Base-by-base conservation (phyloP, 2,797 vertebrate genomes). In the Streptopelia turtur region DNA sequence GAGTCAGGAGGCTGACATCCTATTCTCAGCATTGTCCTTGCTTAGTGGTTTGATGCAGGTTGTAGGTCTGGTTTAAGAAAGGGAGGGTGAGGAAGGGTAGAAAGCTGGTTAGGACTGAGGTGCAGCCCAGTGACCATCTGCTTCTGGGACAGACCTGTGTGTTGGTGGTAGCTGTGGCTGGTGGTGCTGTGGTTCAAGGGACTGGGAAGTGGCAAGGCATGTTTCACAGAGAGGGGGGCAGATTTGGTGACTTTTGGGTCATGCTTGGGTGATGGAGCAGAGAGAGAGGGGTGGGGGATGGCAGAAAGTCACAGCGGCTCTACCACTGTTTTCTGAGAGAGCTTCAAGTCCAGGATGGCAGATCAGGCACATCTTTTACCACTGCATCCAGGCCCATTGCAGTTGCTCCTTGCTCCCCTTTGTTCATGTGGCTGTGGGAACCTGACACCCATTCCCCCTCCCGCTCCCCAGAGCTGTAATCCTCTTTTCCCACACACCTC, bases 401-500 rank as follows among this genome's bases (percentile, higher is more conserved):
- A 65, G 57, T 37, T 81, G 41, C 24, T 81, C 49, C 65, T 50
- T 6, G 16, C 27, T 90, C 43, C 41, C 15, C 35, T 94, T 50
- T 76, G 57, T 93, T 93, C 1, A 0, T 0, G 2, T 89, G 82
- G 70, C 60, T 96, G 71, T 94, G 96, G 76, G 96, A 96, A 96
- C 63, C 78, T 93, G 57, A 80, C 53, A 78, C 31, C 76, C 5
- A 0, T 78, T 92, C 63, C 43, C 15, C 75, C 72, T 94, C 65
- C 68, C 35, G 66, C 41, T 90, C 89, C 63, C 60, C 52, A 66
- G 70, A 75, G 74, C 64, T 53, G 77, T 76, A 77, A 90, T 87
- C 77, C 65, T 93, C 45, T 61, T 87, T 93, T 95, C 88, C 74
- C 87, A 82, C 91, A 91, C 64, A 68, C 82, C 65, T 94, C 84